Evolutionary conservation across 1,140 invertebrate species (phyloP), one percentile per base, ranked within the genome.

Genomic region (Orchestia grillus): DNA sequence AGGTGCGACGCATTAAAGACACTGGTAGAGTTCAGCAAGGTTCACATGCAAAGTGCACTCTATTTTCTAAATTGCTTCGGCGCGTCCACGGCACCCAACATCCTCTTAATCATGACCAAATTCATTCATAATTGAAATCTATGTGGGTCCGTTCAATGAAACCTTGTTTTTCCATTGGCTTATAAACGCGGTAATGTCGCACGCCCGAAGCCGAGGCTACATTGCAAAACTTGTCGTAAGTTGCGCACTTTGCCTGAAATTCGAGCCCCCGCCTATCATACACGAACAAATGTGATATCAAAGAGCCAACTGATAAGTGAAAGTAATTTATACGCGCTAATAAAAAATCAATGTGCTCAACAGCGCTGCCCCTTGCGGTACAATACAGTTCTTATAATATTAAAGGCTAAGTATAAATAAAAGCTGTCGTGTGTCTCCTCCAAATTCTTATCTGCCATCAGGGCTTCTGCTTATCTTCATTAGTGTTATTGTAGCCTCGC

Each of bases 351-450:
- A 77, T 8, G 36, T 77, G 62, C 62, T 77, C 62, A 8, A 36
- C 28, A 77, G 62, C 3, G 62, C 28, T 19, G 62, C 62, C 62
- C 28, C 28, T 15, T 77, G 62, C 62, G 11, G 28, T 36, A 77
- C 62, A 77, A 77, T 77, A 77, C 62, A 77, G 62, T 77, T 77
- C 62, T 77, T 77, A 77, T 77, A 77, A 77, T 77, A 77, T 77
- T 77, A 77, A 77, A 77, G 47, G 62, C 62, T 77, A 77, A 77
- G 62, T 77, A 77, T 77, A 77, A 77, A 77, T 77, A 77, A 77
- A 77, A 15, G 62, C 62, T 77, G 62, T 77, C 62, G 62, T 77
- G 36, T 8, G 62, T 77, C 62, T 77, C 62, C 62, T 77, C 62
- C 62, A 77, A 77, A 77, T 77, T 77, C 62, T 77, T 77, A 77